These are phyloP conservation scores for Cynopterus sphinx DNA, from an alignment of 2,797 vertebrate species.

Conservation along the genomic window DNA sequence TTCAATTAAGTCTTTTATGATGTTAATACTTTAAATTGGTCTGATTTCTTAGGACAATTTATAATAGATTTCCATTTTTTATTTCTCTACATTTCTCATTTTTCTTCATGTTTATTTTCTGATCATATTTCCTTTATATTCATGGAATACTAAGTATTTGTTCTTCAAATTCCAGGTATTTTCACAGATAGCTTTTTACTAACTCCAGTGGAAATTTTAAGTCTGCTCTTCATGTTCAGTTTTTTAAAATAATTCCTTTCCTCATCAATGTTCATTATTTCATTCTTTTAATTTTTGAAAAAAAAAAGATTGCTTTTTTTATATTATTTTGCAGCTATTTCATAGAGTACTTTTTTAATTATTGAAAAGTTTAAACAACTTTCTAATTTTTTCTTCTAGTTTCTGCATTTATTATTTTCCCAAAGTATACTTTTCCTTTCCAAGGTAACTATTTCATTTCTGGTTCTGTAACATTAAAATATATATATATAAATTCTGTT, in stretches of 20 bases:
- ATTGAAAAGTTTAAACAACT: not conserved
- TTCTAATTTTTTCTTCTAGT: not conserved
- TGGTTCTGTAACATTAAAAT: not conserved
- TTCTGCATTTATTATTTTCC: not conserved
- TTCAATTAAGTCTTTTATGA: not conserved
- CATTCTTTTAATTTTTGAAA: not conserved
- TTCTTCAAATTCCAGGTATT: not conserved
- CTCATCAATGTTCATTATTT: not conserved
- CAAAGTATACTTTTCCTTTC: not conserved
- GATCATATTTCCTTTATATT: not conserved
- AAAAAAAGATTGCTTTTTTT: not conserved
- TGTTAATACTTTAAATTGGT: not conserved
- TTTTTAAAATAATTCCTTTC: not conserved
- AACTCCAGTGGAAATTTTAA: not conserved
- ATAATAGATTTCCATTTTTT: not conserved
- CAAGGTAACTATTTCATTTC: not conserved
- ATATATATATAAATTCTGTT: not conserved
- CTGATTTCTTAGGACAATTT: not conserved
- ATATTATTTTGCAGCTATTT: not conserved
- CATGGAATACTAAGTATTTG: not conserved
- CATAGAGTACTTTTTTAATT: not conserved
- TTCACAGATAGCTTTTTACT: not conserved
- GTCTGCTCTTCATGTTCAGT: not conserved
- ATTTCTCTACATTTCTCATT: not conserved
- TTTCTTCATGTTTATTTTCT: not conserved